Conservation (phyloP, 2,113 vertebrate genomes). For the Cavia aperea region DNA sequence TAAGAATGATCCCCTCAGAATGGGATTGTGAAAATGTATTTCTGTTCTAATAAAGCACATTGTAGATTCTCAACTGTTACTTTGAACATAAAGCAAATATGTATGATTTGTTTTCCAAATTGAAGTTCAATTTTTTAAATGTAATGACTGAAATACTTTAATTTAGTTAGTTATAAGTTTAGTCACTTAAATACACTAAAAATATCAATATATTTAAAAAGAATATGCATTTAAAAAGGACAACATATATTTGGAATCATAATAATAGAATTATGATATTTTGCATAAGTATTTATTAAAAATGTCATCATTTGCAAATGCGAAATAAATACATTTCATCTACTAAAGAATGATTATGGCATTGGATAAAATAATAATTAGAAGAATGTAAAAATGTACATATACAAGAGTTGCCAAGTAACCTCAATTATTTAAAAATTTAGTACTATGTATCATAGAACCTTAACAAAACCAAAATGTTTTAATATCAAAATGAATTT, state of each 20-base stretch:
- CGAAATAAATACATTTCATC: not conserved
- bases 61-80: not conserved
- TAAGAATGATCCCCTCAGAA: not conserved
- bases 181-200: not conserved
- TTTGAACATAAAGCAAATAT: not conserved
- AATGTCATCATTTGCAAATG: not conserved
- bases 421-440: not conserved
- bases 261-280: not conserved
- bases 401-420: slow-evolving; percentile 2
- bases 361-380: not conserved
- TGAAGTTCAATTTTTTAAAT: not conserved
- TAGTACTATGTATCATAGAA: not conserved
- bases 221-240: not conserved
- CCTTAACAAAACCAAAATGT: not conserved
- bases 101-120: not conserved
- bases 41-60: not conserved
- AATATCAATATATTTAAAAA: not conserved
- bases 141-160: not conserved
- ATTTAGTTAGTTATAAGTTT: slow-evolving; percentile 27
- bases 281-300: not conserved
- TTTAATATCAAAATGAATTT: not conserved
- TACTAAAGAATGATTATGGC: not conserved
- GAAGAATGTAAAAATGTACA: not conserved
- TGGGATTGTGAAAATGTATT: slow-evolving; percentile 21
- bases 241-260: not conserved